phyloP scores from a whole-genome alignment of 2,888 invertebrate species.

The Lochmaea capreae region DNA sequence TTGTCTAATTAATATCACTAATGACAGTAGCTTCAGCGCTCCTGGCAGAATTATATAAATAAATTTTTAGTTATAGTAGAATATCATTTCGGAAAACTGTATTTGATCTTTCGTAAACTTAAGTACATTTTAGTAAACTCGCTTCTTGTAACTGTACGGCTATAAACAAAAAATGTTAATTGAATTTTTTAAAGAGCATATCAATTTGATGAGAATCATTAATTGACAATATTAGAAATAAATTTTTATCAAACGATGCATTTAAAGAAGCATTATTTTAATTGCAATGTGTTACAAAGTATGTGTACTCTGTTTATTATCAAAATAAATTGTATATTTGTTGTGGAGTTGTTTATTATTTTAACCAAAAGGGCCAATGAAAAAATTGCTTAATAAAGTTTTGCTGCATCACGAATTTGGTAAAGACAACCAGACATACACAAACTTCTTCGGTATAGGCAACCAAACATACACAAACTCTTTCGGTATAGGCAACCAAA shows the following conservation, averaged over 20 bases:
- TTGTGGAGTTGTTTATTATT: conserved; percentile 44
- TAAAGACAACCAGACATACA: too few relatives aligned
- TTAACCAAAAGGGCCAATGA: background rate
- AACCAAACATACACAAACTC: too few relatives aligned
- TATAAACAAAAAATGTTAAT: conserved; percentile 14
- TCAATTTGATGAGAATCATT: conserved; percentile 39
- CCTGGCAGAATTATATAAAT: too few relatives aligned
- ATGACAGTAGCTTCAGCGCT: background rate
- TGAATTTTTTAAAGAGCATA: conserved; percentile 36
- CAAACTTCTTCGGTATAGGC: too few relatives aligned
- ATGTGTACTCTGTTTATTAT: conserved; percentile 52
- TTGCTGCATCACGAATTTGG: too few relatives aligned
- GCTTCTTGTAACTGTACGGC: background rate
- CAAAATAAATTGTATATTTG: conserved; percentile 54
- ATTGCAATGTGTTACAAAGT: conserved; percentile 44
- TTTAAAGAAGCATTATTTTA: conserved; percentile 49
- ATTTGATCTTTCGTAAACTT: background rate
- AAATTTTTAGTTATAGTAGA: background rate
- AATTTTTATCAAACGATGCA: conserved; percentile 47
- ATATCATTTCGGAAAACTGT: background rate
- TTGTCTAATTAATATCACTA: background rate
- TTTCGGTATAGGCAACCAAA: too few relatives aligned
- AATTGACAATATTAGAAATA: conserved; percentile 44
- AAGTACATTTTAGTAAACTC: conserved; percentile 5
- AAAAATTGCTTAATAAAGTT: background rate